phyloP scores from a whole-genome alignment of 2,113 vertebrate species.

The Probosciger aterrimus region DNA sequence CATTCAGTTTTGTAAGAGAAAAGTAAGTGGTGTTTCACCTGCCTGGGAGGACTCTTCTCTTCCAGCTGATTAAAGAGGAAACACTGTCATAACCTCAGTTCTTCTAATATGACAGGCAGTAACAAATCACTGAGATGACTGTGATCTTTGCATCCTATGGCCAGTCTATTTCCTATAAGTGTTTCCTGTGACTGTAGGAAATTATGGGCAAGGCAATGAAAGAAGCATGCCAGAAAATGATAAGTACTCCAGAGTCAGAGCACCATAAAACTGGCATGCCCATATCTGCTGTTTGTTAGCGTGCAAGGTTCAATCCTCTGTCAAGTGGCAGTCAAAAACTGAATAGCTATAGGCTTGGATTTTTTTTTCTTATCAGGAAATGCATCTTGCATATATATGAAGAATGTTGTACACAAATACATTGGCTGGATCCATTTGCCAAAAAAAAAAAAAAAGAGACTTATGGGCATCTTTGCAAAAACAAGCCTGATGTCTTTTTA shows the following conservation, averaged over 20 bases:
- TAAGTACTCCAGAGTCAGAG: not conserved
- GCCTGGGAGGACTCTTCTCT: slow-evolving; percentile 13
- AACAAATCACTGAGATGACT: slow-evolving; percentile 26
- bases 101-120: not conserved
- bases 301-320: not conserved
- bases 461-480: not conserved
- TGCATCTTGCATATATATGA: not conserved
- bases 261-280: not conserved
- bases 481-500: not conserved
- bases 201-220: not conserved
- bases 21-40: slow-evolving; percentile 41
- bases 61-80: slow-evolving; percentile 35
- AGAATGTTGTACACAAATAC: not conserved
- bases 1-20: slow-evolving; percentile 26
- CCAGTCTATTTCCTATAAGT: not conserved
- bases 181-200: not conserved
- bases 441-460: not conserved
- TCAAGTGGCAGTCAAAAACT: not conserved
- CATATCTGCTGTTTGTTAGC: not conserved
- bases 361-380: not conserved
- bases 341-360: not conserved
- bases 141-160: not conserved
- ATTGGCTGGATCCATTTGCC: not conserved
- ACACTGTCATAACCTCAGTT: not conserved
- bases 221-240: not conserved